Conservation (phyloP, 2,113 vertebrate species). For the Nycticorax nycticorax region DNA sequence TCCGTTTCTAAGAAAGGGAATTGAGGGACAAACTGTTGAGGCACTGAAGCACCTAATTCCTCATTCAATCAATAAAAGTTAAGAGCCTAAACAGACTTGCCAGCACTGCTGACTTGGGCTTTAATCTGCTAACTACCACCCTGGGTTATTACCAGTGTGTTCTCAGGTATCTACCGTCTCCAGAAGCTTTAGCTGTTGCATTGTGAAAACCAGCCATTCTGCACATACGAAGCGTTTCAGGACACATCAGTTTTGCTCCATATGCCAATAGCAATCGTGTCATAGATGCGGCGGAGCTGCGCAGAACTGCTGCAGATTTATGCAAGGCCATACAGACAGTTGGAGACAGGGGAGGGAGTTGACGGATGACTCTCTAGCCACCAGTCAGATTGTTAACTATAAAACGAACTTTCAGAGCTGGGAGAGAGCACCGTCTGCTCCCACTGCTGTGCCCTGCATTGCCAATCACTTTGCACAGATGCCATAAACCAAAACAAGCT, state of each 20-base stretch:
- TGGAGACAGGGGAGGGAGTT: neutral
- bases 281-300: neutral
- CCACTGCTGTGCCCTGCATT: neutral
- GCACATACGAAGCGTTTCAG: neutral
- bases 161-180: neutral
- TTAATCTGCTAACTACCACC: constrained; percentile 16
- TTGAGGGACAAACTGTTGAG: neutral
- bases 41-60: constrained; percentile 25
- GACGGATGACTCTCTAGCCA: neutral
- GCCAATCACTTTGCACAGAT: neutral
- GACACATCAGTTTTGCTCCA: neutral
- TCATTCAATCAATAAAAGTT: constrained; percentile 15
- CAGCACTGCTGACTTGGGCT: neutral
- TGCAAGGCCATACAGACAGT: neutral
- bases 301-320: neutral
- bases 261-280: rapidly evolving
- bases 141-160: neutral
- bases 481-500: neutral
- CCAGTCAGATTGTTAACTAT: neutral
- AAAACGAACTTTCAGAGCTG: neutral
- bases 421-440: neutral
- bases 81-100: constrained; percentile 8
- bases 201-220: neutral
- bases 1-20: neutral
- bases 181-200: neutral